phyloP scores from a whole-genome alignment of 2,113 vertebrate genomes.

The Xenopus tropicalis region UCB_Xtro_10.0 CM004444.2:40499501-40500000 shows the following conservation, averaged over 20 bases:
- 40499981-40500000: too few relatives aligned
- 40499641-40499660: constrained; percentile 39
- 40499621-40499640: constrained; percentile 35
- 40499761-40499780: constrained; percentile 10
- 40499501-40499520: constrained; percentile 32
- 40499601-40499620: constrained; percentile 51
- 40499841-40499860: neutral
- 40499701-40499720: constrained; percentile 15
- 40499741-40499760: constrained; percentile 9
- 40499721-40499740: constrained; percentile 12
- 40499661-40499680: constrained; percentile 4
- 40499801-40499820: constrained; percentile 3
- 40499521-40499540: constrained; percentile 31
- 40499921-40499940: neutral
- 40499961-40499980: too few relatives aligned
- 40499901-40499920: neutral
- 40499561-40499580: constrained; percentile 48
- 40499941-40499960: too few relatives aligned
- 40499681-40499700: constrained; percentile 40
- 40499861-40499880: neutral
- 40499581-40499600: constrained; percentile 29
- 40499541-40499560: constrained; percentile 46
- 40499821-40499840: neutral
- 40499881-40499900: neutral
- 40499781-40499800: constrained; percentile 5